Base-by-base conservation (phyloP, 2,888 invertebrate species). In the Seira musarum region DNA sequence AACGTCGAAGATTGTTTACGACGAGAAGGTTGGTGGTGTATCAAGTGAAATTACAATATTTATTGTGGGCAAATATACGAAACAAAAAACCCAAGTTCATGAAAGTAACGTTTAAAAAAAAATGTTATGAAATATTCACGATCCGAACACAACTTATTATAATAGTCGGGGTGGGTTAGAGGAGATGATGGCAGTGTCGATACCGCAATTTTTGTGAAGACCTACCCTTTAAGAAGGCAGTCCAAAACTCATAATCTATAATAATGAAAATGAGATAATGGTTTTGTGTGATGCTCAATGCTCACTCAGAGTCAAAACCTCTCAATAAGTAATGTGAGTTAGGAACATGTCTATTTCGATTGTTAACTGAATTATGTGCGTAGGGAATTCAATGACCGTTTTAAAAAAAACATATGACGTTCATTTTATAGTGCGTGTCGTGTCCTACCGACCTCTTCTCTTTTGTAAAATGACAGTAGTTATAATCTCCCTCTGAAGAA, bases 11-110 rank as follows among this genome's bases (percentile, higher is more conserved):
- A 74, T 74, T 40, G 66, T 74, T 74, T 74, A 73, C 35, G 72
- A 69, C 65, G 65, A 68, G n/a, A 40, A 67, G 68, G 68, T 53
- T 68, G n/a, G n/a, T n/a, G n/a, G n/a, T n/a, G n/a, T n/a, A n/a
- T n/a, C n/a, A n/a, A n/a, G n/a, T n/a, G n/a, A n/a, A n/a, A n/a
- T n/a, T n/a, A n/a, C n/a, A n/a, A n/a, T n/a, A n/a, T n/a, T n/a
- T n/a, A n/a, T n/a, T n/a, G n/a, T n/a, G n/a, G n/a, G n/a, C n/a
- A n/a, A n/a, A n/a, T n/a, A n/a, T n/a, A n/a, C n/a, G n/a, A n/a
- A n/a, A n/a, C n/a, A n/a, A n/a, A n/a, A n/a, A n/a, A n/a, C n/a
- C n/a, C n/a, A n/a, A n/a, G n/a, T n/a, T n/a, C 25, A 68, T 24
- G 46, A 72, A 46, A 72, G 49, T 46, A 30, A 22, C 17, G 30